Conservation (phyloP, 2,797 vertebrate genomes). For the Sciurus vulgaris region DNA sequence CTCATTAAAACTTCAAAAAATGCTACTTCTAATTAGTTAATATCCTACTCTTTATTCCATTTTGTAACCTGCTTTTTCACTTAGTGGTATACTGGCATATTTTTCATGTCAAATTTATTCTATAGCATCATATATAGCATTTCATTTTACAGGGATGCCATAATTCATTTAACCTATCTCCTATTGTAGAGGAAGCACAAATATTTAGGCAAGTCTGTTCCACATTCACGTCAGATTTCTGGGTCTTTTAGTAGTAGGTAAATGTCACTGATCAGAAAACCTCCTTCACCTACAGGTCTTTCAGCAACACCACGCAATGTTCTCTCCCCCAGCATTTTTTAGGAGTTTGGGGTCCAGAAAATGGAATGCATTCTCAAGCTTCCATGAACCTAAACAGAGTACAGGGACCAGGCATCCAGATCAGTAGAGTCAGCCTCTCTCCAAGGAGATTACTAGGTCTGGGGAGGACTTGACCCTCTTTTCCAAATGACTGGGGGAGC, state of each 20-base stretch:
- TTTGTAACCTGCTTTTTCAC: conserved; percentile 50
- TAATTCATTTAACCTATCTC: conserved; percentile 43
- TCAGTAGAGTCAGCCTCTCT: neutral
- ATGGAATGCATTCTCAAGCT: neutral
- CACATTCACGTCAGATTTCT: neutral
- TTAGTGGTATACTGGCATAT: neutral
- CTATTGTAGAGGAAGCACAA: conserved; percentile 15
- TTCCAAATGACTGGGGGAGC: neutral
- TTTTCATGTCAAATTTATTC: conserved; percentile 53
- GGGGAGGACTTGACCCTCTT: neutral
- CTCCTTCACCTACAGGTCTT: neutral
- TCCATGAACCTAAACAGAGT: neutral
- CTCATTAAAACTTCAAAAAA: conserved; percentile 26
- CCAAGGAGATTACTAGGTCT: conserved; percentile 15
- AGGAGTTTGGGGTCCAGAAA: conserved; percentile 9
- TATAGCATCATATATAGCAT: conserved; percentile 21
- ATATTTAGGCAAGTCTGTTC: conserved; percentile 40
- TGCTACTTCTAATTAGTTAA: conserved; percentile 51
- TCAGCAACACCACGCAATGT: neutral
- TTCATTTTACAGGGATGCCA: conserved; percentile 30
- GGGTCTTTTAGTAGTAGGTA: conserved; percentile 34
- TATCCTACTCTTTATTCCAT: neutral
- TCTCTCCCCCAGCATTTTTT: neutral
- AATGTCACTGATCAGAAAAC: conserved; percentile 18
- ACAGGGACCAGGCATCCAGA: neutral